These are phyloP conservation scores for Scelioninae gen. 1 DNA, from an alignment of 2,888 invertebrate species.

Conservation along the genomic window DNA sequence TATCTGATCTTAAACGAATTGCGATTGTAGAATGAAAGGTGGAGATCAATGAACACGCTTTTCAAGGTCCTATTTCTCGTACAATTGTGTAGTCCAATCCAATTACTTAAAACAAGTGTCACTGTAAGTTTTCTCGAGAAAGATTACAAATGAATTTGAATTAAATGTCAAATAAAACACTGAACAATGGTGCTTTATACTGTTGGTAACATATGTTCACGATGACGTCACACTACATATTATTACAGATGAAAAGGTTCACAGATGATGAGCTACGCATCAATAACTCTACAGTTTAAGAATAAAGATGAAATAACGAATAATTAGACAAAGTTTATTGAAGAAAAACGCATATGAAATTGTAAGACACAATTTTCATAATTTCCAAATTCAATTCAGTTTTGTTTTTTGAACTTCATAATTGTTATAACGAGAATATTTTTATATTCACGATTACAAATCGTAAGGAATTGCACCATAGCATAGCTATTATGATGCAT, in stretches of 20 bases:
- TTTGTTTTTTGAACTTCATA: too few species aligned
- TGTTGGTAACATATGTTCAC: conserved; percentile 3
- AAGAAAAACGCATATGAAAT: too few species aligned
- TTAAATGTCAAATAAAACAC: conserved; percentile 15
- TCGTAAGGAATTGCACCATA: too few species aligned
- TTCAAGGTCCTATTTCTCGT: conserved; percentile 29
- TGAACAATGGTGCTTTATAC: background rate
- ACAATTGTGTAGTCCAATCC: conserved; percentile 7
- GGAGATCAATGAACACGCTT: conserved; percentile 24
- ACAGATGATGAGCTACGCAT: background rate
- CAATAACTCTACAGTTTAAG: conserved; percentile 5
- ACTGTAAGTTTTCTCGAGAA: conserved; percentile 10
- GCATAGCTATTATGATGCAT: too few species aligned
- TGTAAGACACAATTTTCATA: too few species aligned
- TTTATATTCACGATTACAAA: too few species aligned
- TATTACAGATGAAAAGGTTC: conserved; percentile 35
- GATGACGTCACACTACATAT: conserved; percentile 32
- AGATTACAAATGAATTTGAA: conserved; percentile 2
- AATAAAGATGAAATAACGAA: too few species aligned
- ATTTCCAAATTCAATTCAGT: too few species aligned
- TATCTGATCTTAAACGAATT: conserved; percentile 1
- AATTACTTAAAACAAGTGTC: conserved; percentile 18
- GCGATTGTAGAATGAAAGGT: conserved; percentile 31
- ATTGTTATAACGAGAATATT: too few species aligned
- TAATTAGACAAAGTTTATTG: too few species aligned